Conservation (phyloP, 2,888 invertebrate species). For the Neuroscelio doddi region DNA sequence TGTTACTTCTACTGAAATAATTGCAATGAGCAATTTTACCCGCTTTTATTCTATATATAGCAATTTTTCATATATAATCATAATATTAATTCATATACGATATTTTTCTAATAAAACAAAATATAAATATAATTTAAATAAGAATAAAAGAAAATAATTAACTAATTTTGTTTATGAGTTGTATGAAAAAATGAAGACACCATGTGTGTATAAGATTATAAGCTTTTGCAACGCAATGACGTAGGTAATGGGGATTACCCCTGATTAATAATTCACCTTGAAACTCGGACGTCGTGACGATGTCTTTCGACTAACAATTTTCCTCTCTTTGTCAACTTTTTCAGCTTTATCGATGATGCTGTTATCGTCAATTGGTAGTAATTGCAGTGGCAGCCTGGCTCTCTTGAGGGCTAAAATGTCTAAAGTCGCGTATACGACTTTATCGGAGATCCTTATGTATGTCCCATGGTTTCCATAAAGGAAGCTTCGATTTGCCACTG, state of each 20-base stretch:
- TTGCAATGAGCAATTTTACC: too few relatives aligned
- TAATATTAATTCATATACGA: too few relatives aligned
- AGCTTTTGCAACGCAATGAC: too few relatives aligned
- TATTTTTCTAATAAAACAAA: too few relatives aligned
- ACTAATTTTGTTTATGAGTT: too few relatives aligned
- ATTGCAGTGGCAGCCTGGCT: conserved; percentile 59
- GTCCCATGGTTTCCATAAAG: conserved; percentile 52
- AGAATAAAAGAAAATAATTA: too few relatives aligned
- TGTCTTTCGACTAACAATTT: conserved; percentile 28
- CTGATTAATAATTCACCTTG: conserved; percentile 44
- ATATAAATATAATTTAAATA: too few relatives aligned
- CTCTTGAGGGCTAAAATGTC: conserved; percentile 65
- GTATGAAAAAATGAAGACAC: too few relatives aligned
- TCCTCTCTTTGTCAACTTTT: conserved; percentile 19
- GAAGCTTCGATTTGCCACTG: conserved; percentile 59
- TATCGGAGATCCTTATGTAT: conserved; percentile 44
- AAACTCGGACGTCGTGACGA: conserved; percentile 51
- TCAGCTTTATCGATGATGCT: conserved; percentile 19
- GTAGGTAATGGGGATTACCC: conserved; percentile 35
- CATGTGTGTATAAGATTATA: too few relatives aligned
- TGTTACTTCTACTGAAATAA: too few relatives aligned
- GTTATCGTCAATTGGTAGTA: conserved; percentile 57
- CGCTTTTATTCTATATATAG: too few relatives aligned
- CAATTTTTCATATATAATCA: too few relatives aligned
- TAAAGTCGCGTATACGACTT: conserved; percentile 61